Base-by-base conservation (phyloP, 2,797 vertebrate species). In the Molossus alvarezi region DNA sequence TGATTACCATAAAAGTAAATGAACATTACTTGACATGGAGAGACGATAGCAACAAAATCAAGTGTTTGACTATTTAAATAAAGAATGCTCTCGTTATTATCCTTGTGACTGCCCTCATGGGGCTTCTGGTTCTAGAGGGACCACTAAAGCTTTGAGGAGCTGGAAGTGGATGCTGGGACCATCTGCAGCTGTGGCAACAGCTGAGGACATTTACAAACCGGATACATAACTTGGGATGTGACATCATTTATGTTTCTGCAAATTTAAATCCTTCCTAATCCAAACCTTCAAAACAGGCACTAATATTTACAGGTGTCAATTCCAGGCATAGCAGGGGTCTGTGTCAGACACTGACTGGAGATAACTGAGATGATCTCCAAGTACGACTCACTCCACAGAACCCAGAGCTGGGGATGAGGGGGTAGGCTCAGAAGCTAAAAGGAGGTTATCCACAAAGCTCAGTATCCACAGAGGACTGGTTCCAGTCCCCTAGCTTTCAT, bases 291-390 rank as follows among this genome's bases (percentile, higher is more conserved):
- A 75, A 89, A 37, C 1, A 21, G 41, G 37, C 48, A 71, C 85
- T 82, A 41, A 93, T 93, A 88, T 93, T 82, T 91, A 81, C n/a
- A 77, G 45, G 81, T 75, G 14, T 65, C 75, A 25, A 51, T 27
- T 88, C 67, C 11, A 11, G 48, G n/a, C 1, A 9, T 0, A 37
- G 23, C 15, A 13, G 62, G 37, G 14, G 9, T 45, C 65, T 72
- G 21, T 29, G 17, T 5, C 3, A 29, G 33, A 27, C 25, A 1
- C 0, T 23, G 60, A 9, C 65, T 10, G 8, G 2, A 27, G 15
- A 1, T 62, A 17, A 10, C 10, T 0, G 25, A 15, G n/a, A 57
- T 17, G 13, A 14, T 53, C 33, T 64, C 9, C 0, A 11, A 48
- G 37, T 7, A 9, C 45, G 18, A 7, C 6, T 33, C 65, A 8